Conservation (phyloP, 2,113 vertebrate genomes). For the Bettongia penicillata region DNA sequence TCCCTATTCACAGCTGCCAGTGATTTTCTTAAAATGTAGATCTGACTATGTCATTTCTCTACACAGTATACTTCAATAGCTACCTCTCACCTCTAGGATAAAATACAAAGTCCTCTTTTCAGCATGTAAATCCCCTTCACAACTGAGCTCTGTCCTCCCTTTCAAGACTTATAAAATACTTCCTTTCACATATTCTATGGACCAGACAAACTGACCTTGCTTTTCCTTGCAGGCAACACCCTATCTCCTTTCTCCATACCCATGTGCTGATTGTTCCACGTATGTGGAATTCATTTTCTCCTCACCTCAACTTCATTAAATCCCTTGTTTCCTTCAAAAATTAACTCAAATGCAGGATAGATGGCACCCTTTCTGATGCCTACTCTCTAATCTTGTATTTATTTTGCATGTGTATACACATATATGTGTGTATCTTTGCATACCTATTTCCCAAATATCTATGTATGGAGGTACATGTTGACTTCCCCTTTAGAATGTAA, state of each 20-base stretch:
- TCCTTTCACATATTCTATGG: background rate
- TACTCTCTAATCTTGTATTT: background rate
- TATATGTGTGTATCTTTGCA: background rate
- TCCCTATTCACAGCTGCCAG: background rate
- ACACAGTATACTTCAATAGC: background rate
- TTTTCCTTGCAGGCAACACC: background rate
- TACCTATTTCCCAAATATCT: no score
- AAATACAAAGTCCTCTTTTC: background rate
- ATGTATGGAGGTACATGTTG: background rate
- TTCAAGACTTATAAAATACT: background rate
- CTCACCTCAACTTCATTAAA: background rate
- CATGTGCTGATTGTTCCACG: background rate
- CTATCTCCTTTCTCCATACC: background rate
- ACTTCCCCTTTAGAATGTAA: background rate
- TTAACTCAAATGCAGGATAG: background rate
- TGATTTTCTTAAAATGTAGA: background rate
- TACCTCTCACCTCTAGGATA: background rate
- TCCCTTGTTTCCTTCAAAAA: background rate
- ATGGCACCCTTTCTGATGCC: background rate
- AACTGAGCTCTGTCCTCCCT: background rate
- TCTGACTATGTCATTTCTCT: background rate
- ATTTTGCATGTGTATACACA: background rate
- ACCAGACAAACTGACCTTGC: background rate
- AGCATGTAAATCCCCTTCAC: background rate
- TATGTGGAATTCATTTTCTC: background rate